Percentiles rank a stretch among this genome's conserved stretches.
Conservation (phyloP, 2,888 invertebrate species). For the Pogonocherus hispidulus region DNA sequence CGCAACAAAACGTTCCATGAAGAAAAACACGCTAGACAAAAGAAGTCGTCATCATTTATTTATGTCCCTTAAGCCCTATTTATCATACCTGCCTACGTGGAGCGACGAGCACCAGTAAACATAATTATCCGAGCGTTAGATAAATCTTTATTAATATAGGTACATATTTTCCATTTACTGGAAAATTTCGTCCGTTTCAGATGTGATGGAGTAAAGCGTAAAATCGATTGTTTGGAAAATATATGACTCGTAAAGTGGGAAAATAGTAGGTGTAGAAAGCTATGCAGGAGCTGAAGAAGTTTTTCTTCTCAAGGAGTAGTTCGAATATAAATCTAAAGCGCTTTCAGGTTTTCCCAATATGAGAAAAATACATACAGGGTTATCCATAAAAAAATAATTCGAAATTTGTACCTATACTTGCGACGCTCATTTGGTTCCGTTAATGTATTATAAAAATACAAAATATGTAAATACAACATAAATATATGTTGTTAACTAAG, state of each 20-base stretch:
- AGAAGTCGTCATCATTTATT: conserved; percentile 23
- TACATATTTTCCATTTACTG: conserved; percentile 1
- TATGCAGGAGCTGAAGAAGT: not conserved
- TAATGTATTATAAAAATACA: too few relatives aligned
- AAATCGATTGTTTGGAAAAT: not conserved
- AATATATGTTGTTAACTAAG: too few relatives aligned
- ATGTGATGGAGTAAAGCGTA: not conserved
- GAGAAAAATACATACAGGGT: not conserved
- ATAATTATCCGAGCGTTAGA: conserved; percentile 10
- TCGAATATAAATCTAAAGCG: not conserved
- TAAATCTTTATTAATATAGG: conserved; percentile 22
- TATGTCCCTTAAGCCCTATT: conserved; percentile 21
- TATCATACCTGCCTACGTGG: conserved; percentile 14
- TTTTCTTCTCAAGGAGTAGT: not conserved
- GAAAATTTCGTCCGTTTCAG: not conserved
- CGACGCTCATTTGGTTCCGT: too few relatives aligned
- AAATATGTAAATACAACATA: too few relatives aligned
- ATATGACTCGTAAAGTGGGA: not conserved
- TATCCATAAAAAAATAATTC: too few relatives aligned
- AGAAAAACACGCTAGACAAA: conserved; percentile 13
- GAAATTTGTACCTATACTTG: too few relatives aligned
- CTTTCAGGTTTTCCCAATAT: not conserved
- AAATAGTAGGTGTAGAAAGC: not conserved
- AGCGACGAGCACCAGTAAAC: not conserved
- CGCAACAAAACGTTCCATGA: conserved; percentile 2